A percentile compares a stretch with the other conserved stretches of the same genome.
Conservation (phyloP, 2,888 invertebrate genomes). For the Thecophora atra region DNA sequence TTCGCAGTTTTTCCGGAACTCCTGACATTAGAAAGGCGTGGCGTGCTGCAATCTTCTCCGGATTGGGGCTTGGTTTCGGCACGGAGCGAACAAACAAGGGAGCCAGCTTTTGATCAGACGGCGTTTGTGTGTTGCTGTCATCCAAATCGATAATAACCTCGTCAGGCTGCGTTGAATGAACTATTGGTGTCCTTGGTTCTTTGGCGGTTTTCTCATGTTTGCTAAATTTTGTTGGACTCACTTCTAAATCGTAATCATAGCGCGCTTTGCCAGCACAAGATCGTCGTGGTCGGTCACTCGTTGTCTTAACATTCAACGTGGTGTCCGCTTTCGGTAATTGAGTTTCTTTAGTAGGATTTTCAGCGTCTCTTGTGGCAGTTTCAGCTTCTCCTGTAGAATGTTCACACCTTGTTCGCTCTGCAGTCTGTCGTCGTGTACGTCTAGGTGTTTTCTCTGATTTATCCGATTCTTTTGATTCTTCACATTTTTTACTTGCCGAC, state of each 20-base stretch:
- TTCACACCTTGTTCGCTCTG: slow-evolving; percentile 16
- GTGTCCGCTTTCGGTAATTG: slow-evolving; percentile 7
- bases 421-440: slow-evolving; percentile 39
- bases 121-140: slow-evolving; percentile 50
- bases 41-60: slow-evolving; percentile 71
- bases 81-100: slow-evolving; percentile 73
- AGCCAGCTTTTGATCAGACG: slow-evolving; percentile 70
- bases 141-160: slow-evolving; percentile 54
- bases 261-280: slow-evolving; percentile 59
- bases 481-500: neutral
- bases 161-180: neutral
- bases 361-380: neutral
- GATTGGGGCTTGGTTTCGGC: slow-evolving; percentile 71
- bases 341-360: neutral
- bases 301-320: slow-evolving; percentile 38
- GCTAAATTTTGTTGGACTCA: slow-evolving; percentile 49
- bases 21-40: slow-evolving; percentile 77
- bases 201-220: slow-evolving; percentile 35
- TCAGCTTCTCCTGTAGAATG: neutral
- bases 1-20: slow-evolving; percentile 73
- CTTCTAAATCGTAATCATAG: slow-evolving; percentile 59
- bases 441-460: slow-evolving; percentile 42
- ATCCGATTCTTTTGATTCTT: neutral
- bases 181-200: slow-evolving; percentile 18
- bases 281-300: slow-evolving; percentile 57